phyloP scores from a whole-genome alignment of 2,888 invertebrate genomes.

The Mechanitis messenoides region DNA sequence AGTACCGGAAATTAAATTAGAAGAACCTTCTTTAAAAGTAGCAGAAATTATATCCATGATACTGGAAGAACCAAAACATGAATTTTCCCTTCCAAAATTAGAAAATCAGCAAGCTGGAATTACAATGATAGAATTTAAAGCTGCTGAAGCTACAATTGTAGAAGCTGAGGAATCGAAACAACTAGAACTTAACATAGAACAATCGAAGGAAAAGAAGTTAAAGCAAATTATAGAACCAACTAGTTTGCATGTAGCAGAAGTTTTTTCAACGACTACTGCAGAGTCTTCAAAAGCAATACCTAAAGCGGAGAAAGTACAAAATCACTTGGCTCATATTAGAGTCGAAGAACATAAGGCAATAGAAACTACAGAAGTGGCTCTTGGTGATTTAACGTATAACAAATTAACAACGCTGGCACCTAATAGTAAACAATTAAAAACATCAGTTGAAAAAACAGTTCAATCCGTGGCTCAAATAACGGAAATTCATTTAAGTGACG shows the following conservation, averaged over 20 bases:
- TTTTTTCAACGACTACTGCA: slow-evolving; percentile 5
- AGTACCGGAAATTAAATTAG: slow-evolving; percentile 1
- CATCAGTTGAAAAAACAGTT: background rate
- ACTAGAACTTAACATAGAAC: slow-evolving; percentile 6
- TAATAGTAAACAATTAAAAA: slow-evolving; percentile 4
- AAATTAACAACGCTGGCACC: slow-evolving; percentile 3
- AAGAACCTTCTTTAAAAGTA: slow-evolving; percentile 10
- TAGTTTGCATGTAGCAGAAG: slow-evolving; percentile 15
- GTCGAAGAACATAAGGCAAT: slow-evolving; percentile 7
- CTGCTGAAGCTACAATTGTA: slow-evolving; percentile 16
- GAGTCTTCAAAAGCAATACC: slow-evolving; percentile 5
- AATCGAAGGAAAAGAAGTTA: background rate
- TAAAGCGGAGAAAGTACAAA: background rate
- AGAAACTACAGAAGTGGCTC: slow-evolving; percentile 5
- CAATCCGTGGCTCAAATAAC: slow-evolving; percentile 9
- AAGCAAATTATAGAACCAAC: slow-evolving; percentile 11
- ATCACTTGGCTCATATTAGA: slow-evolving; percentile 8
- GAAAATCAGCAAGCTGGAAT: slow-evolving; percentile 15
- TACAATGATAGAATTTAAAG: slow-evolving; percentile 24
- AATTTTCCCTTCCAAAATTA: slow-evolving; percentile 14
- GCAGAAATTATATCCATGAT: slow-evolving; percentile 11
- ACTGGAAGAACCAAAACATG: slow-evolving; percentile 20
- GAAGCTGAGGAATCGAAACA: slow-evolving; percentile 8
- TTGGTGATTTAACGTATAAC: slow-evolving; percentile 2
- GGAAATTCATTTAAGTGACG: slow-evolving; percentile 12